These are phyloP conservation scores for Acipenser ruthenus DNA, from an alignment of 2,797 vertebrate genomes.

Conservation along the genomic window DNA sequence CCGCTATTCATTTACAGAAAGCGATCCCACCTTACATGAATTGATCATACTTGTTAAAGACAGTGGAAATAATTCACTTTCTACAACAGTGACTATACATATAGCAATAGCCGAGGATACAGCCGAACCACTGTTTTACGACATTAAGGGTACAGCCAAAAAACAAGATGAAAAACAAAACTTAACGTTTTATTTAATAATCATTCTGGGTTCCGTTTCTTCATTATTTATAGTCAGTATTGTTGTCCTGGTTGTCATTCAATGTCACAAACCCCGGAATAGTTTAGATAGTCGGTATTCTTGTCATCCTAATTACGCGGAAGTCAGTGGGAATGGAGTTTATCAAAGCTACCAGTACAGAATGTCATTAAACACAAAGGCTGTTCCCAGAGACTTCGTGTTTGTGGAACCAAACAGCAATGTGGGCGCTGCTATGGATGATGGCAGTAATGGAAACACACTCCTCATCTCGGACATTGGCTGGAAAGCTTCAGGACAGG, in stretches of 20 bases:
- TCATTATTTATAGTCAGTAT: constrained; percentile 27
- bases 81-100: constrained; percentile 25
- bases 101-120: constrained; percentile 23
- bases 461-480: not conserved
- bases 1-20: constrained; percentile 32
- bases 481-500: not conserved
- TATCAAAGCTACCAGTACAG: constrained; percentile 52
- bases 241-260: constrained; percentile 14
- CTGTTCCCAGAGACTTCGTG: not conserved
- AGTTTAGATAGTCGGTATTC: constrained; percentile 28
- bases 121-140: not conserved
- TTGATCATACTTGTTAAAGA: constrained; percentile 27
- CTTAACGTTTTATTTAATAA: constrained; percentile 35
- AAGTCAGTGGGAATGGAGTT: constrained; percentile 21
- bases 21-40: constrained; percentile 31
- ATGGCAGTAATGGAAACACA: not conserved
- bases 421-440: not conserved
- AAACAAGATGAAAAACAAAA: not conserved
- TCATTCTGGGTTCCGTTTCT: constrained; percentile 39
- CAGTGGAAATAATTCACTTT: constrained; percentile 28
- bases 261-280: constrained; percentile 42
- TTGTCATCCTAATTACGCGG: constrained; percentile 25
- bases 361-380: constrained; percentile 9
- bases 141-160: not conserved
- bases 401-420: not conserved